Evolutionary conservation across 1,140 invertebrate species (phyloP).

Genomic region (Listronotus oregonensis): DNA sequence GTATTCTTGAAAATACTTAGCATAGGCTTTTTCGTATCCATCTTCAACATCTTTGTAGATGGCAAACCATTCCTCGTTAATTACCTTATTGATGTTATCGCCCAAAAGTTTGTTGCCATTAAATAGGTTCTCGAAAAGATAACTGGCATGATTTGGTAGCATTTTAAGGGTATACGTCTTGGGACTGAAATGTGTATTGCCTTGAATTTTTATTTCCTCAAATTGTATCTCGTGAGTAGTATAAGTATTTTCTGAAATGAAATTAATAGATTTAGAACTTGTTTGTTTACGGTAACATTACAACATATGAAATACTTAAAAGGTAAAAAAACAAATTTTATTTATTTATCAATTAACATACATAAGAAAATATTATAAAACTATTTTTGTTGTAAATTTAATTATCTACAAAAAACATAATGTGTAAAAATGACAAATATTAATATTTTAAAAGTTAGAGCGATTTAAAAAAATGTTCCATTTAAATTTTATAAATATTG

Average conservation of each 20-base stretch:
- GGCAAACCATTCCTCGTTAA: conserved; percentile 39
- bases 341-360: no score
- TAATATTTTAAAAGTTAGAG: no score
- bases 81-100: conserved; percentile 36
- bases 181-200: conserved; percentile 4
- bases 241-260: conserved; percentile 20
- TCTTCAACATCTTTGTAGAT: conserved; percentile 33
- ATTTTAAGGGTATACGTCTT: conserved; percentile 6
- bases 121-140: conserved; percentile 39
- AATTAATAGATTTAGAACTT: not conserved
- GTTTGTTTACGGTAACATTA: no score
- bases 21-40: conserved; percentile 25
- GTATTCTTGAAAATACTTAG: conserved; percentile 12
- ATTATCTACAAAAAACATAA: no score
- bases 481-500: no score
- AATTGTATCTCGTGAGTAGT: conserved; percentile 21
- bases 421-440: no score
- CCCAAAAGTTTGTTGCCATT: conserved; percentile 38
- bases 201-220: conserved; percentile 23
- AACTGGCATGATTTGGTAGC: conserved; percentile 11
- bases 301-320: no score
- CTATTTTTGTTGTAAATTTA: no score
- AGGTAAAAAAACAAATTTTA: no score
- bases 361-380: no score
- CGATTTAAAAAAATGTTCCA: no score